A percentile compares a stretch with the other conserved stretches of the same genome.
These are phyloP conservation scores for Cyanoderma ruficeps DNA, from an alignment of 2,113 vertebrate genomes.

Conservation along the genomic window DNA sequence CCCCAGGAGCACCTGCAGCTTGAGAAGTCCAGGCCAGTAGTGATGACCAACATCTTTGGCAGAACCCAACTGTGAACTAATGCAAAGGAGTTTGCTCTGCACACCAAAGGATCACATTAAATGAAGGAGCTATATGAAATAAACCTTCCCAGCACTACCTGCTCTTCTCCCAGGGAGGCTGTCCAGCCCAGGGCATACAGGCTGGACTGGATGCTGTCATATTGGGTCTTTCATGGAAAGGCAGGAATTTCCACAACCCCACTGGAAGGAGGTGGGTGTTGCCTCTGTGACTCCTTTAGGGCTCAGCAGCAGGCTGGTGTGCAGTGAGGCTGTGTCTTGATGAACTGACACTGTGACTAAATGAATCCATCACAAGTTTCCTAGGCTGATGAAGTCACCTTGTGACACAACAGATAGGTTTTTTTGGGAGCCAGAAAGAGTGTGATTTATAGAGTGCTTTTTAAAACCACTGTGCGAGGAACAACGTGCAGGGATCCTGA, in stretches of 20 bases:
- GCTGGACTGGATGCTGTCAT: background rate
- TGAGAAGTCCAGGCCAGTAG: background rate
- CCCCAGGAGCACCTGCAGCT: background rate
- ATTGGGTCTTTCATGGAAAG: background rate
- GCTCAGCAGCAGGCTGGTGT: background rate
- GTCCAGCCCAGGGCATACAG: background rate
- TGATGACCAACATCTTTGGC: accelerated
- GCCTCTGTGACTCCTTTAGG: background rate
- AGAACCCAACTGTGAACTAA: background rate
- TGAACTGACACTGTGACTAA: background rate
- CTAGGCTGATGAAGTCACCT: background rate
- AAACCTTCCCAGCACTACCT: background rate
- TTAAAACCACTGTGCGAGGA: background rate
- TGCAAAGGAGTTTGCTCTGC: accelerated
- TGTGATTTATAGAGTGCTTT: background rate
- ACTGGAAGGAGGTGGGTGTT: background rate
- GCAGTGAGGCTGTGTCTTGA: background rate
- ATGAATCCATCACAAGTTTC: background rate
- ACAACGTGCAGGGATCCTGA: background rate
- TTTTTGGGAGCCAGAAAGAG: background rate
- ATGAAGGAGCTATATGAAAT: background rate
- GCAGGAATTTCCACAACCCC: background rate
- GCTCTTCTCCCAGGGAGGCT: background rate
- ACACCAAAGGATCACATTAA: background rate
- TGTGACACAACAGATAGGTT: background rate